Conservation (phyloP, 2,888 invertebrate genomes). For the Lacanobia oleracea region DNA sequence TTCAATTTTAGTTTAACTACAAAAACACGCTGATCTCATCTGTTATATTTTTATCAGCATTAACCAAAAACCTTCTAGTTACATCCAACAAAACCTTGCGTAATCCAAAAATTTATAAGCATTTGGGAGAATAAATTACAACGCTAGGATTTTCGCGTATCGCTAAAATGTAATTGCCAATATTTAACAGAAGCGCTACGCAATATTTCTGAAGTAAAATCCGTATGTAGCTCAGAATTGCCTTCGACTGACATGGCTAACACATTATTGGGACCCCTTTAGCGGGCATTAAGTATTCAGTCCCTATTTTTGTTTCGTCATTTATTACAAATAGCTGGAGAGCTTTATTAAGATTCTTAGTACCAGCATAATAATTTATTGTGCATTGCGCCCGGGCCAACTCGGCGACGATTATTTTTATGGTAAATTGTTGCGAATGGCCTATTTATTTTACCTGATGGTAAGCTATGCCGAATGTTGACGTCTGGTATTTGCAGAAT, state of each 20-base stretch:
- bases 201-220: constrained; percentile 67
- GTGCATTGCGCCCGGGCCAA: constrained; percentile 69
- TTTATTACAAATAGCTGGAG: constrained; percentile 85
- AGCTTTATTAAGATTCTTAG: constrained; percentile 87
- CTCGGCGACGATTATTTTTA: constrained; percentile 78
- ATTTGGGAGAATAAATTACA: constrained; percentile 65
- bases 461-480: background rate
- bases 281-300: constrained; percentile 82
- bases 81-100: constrained; percentile 54
- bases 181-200: constrained; percentile 66
- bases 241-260: constrained; percentile 58
- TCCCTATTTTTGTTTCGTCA: constrained; percentile 87
- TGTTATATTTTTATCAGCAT: constrained; percentile 19
- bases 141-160: constrained; percentile 67
- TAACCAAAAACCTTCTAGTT: constrained; percentile 43
- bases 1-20: background rate
- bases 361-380: constrained; percentile 75
- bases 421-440: constrained; percentile 44
- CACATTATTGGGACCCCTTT: constrained; percentile 71
- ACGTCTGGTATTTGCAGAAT: background rate
- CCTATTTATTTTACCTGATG: constrained; percentile 42
- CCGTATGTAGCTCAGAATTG: constrained; percentile 62
- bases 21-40: background rate
- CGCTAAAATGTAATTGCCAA: constrained; percentile 70
- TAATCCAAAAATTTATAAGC: constrained; percentile 66